Evolutionary conservation across 1,140 invertebrate species (phyloP), one percentile per base, ranked within the genome.

Genomic region (Bombus breviceps): DNA sequence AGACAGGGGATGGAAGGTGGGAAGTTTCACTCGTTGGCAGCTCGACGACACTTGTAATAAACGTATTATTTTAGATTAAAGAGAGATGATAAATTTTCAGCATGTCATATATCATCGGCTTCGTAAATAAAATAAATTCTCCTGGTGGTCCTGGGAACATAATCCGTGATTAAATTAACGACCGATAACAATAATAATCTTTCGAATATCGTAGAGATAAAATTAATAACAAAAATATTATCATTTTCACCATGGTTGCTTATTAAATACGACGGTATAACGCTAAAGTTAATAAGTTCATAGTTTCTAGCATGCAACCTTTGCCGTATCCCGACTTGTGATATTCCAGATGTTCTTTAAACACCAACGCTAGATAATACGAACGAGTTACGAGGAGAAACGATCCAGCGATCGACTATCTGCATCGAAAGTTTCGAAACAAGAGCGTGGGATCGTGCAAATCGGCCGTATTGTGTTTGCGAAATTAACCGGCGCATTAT

Each of bases 61-160:
- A 59, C 47, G 47, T 32, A 57, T 81, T 81, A 72, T 37, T 34
- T 39, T 13, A 73, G 53, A 73, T 74, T 62, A 43, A 73, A 62
- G 39, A 28, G 28, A 2, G 4, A 13, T 18, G 64, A 41, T 39
- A n/a, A 39, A 83, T 76, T 83, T 83, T 53, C 74, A 39, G 28
- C 3, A 12, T 25, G 37, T 62, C n/a, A n/a, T 75, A 22, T 47
- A 47, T 82, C 80, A 75, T 64, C 37, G 28, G 5, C 15, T 0
- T 1, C 22, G 57, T 53, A 75, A 75, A 82, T 82, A 75, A 71
- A 83, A 69, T 41, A 22, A 69, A 79, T 78, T 69, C 34, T 22
- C 5, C 34, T 53, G 47, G 73, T 25, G 37, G 5, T 15, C 6
- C 32, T 28, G 15, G 2, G 1, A 57, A 6, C 47, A 22, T 37